Evolutionary conservation across 2,113 vertebrate genomes (phyloP), one percentile per base, ranked within the genome.

Genomic region (Tretioscincus oriximinensis): DNA sequence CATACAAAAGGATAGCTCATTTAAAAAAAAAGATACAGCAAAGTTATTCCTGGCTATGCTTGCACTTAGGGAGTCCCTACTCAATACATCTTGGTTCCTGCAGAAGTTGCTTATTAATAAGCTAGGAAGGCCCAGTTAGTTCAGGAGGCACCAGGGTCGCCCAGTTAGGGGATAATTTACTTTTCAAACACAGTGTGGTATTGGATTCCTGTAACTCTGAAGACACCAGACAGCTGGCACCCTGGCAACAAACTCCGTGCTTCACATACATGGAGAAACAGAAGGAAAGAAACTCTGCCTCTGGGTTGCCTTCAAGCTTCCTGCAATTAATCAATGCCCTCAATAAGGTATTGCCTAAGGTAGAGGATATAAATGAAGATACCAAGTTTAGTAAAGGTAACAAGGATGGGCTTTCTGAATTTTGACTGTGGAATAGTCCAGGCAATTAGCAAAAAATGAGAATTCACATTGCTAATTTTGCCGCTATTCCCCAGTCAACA

Each of bases 81-180:
- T 90, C 94, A 93, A 94, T 95, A 95, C 93, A 90, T 93, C 91
- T 92, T 90, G 88, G 93, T 92, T 94, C 94, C 91, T 89, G 85
- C 88, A 93, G 90, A 94, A 94, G 87, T 88, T 94, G 91, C 88
- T 93, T 94, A 90, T 95, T 94, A 94, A 95, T 93, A 93, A 93
- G 89, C 84, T 76, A 88, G 88, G 84, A 94, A 90, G 88, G 84
- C 81, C 80, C 88, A 87, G 88, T 88, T 89, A 85, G 86, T 89
- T 92, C 90, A 87, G 60, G 63, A 76, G 84, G 84, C 83, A 77
- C 86, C 31, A 73, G 80, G 84, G 80, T 93, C 83, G 1, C 61
- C 63, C 0, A 1, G 87, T 68, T 82, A 70, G 66, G 89, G 87
- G 79, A 80, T 87, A 22, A 1, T 83, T 89, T 82, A 54, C 76